Conservation (phyloP, 1,140 invertebrate genomes). For the Eumeta japonica region DNA sequence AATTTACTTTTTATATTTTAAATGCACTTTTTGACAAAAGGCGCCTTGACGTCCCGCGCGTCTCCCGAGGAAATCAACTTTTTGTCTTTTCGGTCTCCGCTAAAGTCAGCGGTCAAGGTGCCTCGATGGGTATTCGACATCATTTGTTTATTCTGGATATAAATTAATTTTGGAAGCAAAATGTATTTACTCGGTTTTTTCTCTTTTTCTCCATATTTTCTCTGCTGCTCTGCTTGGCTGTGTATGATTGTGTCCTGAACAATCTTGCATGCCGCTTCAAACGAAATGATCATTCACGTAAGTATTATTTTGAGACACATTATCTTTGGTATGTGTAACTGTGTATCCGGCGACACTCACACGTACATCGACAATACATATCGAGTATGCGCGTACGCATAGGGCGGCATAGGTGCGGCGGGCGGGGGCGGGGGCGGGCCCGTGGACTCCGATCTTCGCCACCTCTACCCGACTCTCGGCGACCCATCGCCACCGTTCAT, state of each 20-base stretch:
- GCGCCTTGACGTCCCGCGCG: constrained; percentile 36
- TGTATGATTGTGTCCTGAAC: constrained; percentile 72
- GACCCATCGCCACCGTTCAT: neutral
- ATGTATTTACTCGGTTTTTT: constrained; percentile 64
- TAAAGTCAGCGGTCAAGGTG: constrained; percentile 32
- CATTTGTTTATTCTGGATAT: constrained; percentile 45
- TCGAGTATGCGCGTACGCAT: neutral
- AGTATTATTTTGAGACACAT: constrained; percentile 65
- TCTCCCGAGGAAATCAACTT: no score
- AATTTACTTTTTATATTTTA: constrained; percentile 42
- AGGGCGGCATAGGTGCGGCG: neutral
- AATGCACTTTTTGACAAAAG: constrained; percentile 50
- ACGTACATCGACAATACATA: neutral
- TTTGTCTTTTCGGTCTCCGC: no score
- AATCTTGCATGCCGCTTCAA: constrained; percentile 73
- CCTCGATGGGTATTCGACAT: constrained; percentile 45
- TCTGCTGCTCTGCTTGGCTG: constrained; percentile 75
- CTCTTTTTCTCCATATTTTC: constrained; percentile 71
- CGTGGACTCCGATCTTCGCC: no score
- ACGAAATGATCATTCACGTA: constrained; percentile 78
- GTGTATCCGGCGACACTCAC: constrained; percentile 10
- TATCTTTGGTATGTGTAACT: constrained; percentile 12
- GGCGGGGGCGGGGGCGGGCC: neutral
- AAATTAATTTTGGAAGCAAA: constrained; percentile 55
- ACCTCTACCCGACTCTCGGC: no score